These are phyloP conservation scores for Euproctis similis DNA, from an alignment of 2,888 invertebrate species.

Conservation along the genomic window DNA sequence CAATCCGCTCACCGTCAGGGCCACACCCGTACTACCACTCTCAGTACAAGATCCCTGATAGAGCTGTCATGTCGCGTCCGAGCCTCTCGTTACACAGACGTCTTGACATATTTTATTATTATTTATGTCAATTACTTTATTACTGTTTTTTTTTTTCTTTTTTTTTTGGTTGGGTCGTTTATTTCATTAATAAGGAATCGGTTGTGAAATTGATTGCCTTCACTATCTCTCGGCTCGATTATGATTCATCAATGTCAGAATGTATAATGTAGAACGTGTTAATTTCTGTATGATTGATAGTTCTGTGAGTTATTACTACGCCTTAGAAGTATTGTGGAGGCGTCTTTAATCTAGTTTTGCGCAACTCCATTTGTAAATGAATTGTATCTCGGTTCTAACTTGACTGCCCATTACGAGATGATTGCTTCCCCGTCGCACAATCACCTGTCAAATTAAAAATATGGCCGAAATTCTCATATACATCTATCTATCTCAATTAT, in stretches of 20 bases:
- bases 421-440: constrained; percentile 35
- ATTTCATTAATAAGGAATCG: constrained; percentile 74
- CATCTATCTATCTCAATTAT: too few relatives aligned
- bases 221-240: constrained; percentile 66
- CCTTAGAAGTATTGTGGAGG: constrained; percentile 35
- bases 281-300: constrained; percentile 73
- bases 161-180: too few relatives aligned
- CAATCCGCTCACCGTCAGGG: constrained; percentile 37
- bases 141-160: constrained; percentile 75
- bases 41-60: constrained; percentile 68
- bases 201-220: constrained; percentile 74
- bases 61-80: constrained; percentile 72
- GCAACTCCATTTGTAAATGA: constrained; percentile 50
- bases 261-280: constrained; percentile 70
- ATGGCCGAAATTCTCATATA: constrained; percentile 32
- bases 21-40: constrained; percentile 28
- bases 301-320: constrained; percentile 55
- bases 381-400: constrained; percentile 27
- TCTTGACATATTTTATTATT: constrained; percentile 75
- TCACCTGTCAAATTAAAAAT: constrained; percentile 46
- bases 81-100: constrained; percentile 65
- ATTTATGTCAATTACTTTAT: constrained; percentile 76
- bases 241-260: constrained; percentile 74
- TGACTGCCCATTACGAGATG: too few relatives aligned
- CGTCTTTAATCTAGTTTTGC: constrained; percentile 66